phyloP scores from a whole-genome alignment of 2,113 vertebrate species.

The Psilopogon haemacephalus region DNA sequence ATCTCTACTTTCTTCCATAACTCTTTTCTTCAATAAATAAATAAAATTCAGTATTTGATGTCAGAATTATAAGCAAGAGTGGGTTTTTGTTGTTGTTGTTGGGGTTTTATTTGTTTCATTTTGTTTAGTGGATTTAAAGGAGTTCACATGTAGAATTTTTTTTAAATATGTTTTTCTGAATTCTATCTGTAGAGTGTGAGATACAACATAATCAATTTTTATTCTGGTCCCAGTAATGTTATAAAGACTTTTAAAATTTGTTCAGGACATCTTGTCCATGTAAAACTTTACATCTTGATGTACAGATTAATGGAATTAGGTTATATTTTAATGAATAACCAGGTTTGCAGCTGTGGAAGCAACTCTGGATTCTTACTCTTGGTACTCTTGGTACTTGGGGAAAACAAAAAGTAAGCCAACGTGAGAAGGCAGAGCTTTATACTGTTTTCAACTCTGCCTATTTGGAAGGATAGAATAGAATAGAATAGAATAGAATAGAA shows the following conservation, averaged over 20 bases:
- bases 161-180: neutral
- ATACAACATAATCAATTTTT: neutral
- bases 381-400: too few species aligned
- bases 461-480: too few species aligned
- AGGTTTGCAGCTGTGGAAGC: neutral
- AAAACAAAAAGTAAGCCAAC: neutral
- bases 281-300: neutral
- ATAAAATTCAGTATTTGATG: neutral
- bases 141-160: neutral
- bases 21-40: neutral
- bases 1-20: neutral
- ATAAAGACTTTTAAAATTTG: neutral
- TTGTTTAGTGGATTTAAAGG: neutral
- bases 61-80: neutral
- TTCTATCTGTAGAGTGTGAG: neutral
- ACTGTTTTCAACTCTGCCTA: rapidly evolving
- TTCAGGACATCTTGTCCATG: neutral
- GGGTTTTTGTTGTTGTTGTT: neutral
- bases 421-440: neutral
- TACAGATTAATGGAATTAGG: neutral
- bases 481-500: too few species aligned
- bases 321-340: neutral
- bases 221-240: neutral
- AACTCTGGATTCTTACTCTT: neutral
- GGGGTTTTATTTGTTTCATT: neutral